Conservation (phyloP, 2,113 vertebrate species). For the Polypterus bichir region DNA sequence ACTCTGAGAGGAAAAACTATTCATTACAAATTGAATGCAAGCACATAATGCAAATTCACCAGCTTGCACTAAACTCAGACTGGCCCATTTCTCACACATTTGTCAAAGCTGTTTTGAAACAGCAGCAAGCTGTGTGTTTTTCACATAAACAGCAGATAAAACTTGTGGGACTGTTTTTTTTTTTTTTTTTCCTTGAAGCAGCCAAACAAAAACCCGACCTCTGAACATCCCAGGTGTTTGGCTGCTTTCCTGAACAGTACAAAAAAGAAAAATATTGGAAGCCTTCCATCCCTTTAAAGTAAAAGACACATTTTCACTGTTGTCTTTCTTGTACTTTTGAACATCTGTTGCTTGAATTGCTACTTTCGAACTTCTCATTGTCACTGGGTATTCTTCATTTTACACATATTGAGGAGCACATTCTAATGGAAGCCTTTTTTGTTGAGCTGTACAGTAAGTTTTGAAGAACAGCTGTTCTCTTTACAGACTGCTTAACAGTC, state of each 20-base stretch:
- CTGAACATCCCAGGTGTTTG: conserved; percentile 30
- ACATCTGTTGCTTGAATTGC: conserved; percentile 29
- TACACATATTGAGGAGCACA: conserved; percentile 10
- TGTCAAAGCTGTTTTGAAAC: too few species aligned
- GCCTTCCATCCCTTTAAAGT: not conserved
- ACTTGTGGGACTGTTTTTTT: conserved; percentile 1
- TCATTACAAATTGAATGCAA: too few species aligned
- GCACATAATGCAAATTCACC: too few species aligned
- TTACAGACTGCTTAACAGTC: conserved; percentile 11
- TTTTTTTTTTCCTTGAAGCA: conserved; percentile 7
- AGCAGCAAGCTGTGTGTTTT: too few species aligned
- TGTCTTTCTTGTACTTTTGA: conserved; percentile 9
- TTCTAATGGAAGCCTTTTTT: conserved; percentile 23
- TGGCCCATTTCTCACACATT: too few species aligned
- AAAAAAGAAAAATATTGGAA: conserved; percentile 19
- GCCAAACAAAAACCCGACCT: conserved; percentile 15
- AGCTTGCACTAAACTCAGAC: too few species aligned
- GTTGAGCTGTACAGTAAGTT: conserved; percentile 26
- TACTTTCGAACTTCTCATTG: conserved; percentile 11
- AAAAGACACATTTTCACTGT: conserved; percentile 10
- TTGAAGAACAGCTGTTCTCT: conserved; percentile 21
- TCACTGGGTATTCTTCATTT: conserved; percentile 16
- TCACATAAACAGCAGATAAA: conserved; percentile 1
- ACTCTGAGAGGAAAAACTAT: too few species aligned
- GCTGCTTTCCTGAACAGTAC: conserved; percentile 23